A percentile compares a stretch with the other conserved stretches of the same genome.
Evolutionary conservation across 2,113 vertebrate species (phyloP).

Genomic region (Mionectes macconnelli): DNA sequence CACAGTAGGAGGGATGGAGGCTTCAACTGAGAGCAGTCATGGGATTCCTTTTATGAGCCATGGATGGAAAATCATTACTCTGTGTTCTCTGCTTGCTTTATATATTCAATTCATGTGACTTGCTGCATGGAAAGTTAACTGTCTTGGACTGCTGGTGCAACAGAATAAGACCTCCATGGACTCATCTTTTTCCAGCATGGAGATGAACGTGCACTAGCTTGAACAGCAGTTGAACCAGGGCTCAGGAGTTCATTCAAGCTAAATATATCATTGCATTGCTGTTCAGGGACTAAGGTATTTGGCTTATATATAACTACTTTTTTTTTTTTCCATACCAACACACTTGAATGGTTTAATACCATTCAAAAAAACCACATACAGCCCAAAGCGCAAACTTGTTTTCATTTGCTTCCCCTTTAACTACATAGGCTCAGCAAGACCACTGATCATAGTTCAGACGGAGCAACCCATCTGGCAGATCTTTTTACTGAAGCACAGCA

Average conservation of each 20-base stretch:
- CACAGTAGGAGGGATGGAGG: not conserved
- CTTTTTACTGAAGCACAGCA: not conserved
- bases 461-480: not conserved
- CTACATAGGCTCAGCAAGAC: not conserved
- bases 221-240: not conserved
- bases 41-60: not conserved
- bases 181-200: not conserved
- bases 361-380: not conserved
- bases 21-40: not conserved
- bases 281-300: not conserved
- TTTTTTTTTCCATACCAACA: not conserved
- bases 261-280: slow-evolving; percentile 25
- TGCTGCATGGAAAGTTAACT: not conserved
- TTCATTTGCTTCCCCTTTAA: not conserved
- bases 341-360: not conserved
- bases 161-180: not conserved
- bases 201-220: not conserved
- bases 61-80: not conserved
- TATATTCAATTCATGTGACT: not conserved
- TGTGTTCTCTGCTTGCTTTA: not conserved
- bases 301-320: not conserved
- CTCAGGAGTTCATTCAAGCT: slow-evolving; percentile 18
- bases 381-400: not conserved
- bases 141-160: not conserved
- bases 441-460: not conserved